Evolutionary conservation across 2,888 invertebrate species (phyloP).

Genomic region (Quadriops clusia): DNA sequence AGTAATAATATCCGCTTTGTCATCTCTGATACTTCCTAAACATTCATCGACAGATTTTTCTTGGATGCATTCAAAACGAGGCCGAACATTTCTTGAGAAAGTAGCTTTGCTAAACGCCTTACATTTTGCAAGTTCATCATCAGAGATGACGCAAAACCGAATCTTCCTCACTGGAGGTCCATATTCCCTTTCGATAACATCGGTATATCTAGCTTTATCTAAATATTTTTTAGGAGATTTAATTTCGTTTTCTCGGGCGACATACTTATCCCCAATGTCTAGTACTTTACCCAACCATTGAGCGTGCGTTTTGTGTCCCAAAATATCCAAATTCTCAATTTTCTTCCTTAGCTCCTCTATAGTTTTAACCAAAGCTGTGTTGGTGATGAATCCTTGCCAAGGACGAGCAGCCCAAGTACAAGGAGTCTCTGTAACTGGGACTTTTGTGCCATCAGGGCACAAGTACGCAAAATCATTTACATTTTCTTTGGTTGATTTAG

Average conservation of each 20-base stretch:
- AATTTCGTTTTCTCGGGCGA: constrained; percentile 32
- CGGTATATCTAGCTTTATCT: constrained; percentile 41
- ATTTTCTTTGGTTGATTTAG: constrained; percentile 46
- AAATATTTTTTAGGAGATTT: constrained; percentile 29
- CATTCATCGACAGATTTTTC: constrained; percentile 54
- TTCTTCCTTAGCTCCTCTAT: constrained; percentile 43
- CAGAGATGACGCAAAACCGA: constrained; percentile 54
- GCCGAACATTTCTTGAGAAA: constrained; percentile 66
- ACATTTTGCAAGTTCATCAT: constrained; percentile 63
- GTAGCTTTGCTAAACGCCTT: constrained; percentile 56
- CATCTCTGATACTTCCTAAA: constrained; percentile 52
- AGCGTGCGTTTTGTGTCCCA: constrained; percentile 35
- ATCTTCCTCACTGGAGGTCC: constrained; percentile 55
- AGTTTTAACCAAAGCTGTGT: constrained; percentile 46
- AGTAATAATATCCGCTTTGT: constrained; percentile 58
- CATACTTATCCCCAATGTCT: constrained; percentile 47
- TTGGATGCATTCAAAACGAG: constrained; percentile 64
- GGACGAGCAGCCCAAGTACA: constrained; percentile 79
- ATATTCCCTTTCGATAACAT: constrained; percentile 57
- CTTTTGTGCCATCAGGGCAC: constrained; percentile 65
- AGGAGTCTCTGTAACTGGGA: constrained; percentile 49
- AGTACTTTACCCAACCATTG: constrained; percentile 42
- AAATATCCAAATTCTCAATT: constrained; percentile 41
- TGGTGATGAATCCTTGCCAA: constrained; percentile 69
- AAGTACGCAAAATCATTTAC: constrained; percentile 61